phyloP scores from a whole-genome alignment of 2,797 vertebrate genomes.

The Sebastes nivosus region DNA sequence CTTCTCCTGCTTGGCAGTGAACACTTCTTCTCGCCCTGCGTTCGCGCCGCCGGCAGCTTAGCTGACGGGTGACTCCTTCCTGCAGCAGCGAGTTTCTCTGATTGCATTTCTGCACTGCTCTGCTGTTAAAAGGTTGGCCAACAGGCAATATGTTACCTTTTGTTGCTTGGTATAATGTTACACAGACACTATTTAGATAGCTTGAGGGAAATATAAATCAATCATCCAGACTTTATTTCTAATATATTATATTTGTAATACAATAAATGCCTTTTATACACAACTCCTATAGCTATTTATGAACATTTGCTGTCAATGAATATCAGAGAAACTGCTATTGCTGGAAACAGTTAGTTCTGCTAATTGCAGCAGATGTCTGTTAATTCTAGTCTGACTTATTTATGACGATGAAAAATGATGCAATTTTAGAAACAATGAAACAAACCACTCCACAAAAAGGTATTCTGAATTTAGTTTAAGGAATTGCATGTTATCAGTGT shows the following conservation, averaged over 20 bases:
- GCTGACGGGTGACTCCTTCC: neutral
- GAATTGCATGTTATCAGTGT: neutral
- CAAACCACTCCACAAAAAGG: neutral
- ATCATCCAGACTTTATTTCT: neutral
- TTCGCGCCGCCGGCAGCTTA: neutral
- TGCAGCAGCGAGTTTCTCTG: neutral
- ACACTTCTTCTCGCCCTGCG: neutral
- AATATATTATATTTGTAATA: neutral
- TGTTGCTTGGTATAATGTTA: neutral
- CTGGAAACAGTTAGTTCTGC: neutral
- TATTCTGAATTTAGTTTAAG: neutral
- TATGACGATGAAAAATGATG: neutral
- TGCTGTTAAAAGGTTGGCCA: neutral
- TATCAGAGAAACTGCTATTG: neutral
- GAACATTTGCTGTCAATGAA: neutral
- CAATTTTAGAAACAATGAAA: neutral
- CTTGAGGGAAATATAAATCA: neutral
- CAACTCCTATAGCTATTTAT: neutral
- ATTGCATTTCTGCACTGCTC: neutral
- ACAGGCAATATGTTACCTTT: neutral
- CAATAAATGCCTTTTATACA: neutral
- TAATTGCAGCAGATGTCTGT: neutral
- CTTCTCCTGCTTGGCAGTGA: slow-evolving; percentile 9
- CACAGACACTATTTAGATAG: neutral
- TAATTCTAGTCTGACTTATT: neutral